Evolutionary conservation across 2,888 invertebrate genomes (phyloP), one percentile per base, ranked within the genome.

Genomic region (Drosophila setosimentum): DNA sequence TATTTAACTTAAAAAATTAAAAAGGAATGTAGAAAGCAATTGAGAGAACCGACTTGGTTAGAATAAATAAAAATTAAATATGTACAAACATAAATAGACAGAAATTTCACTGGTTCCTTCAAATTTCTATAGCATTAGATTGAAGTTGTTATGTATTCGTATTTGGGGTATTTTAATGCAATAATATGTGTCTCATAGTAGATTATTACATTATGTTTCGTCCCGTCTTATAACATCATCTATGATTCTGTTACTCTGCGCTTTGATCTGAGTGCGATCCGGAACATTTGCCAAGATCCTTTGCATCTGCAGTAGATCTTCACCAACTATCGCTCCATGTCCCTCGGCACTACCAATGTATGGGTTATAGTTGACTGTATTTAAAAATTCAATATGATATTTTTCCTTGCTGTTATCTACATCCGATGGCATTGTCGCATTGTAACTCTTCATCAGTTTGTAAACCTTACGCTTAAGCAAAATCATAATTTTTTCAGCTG

Each of bases 211-310:
- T 30, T 51, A 48, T 2, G 18, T 13, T 24, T 92, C 92, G 3
- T 92, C 91, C 50, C 83, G 89, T 59, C 91, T 92, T 11, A 85
- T 73, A 11, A 81, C 78, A 48, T 91, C 89, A 50, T 93, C 93
- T 21, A 93, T 80, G 37, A 92, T 63, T 79, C 90, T 91, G 30
- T 84, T 86, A 76, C 93, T 93, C 30, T 86, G 82, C 1, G 82
- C 72, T 81, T 93, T 93, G 5, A 93, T 91, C 76, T 91, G 90
- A 21, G 91, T 91, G 30, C 92, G 92, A 76, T 82, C 92, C 2
- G 87, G 91, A 3, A 92, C 77, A 76, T 73, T 77, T 30, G 82
- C 83, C 50, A 73, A 1, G 1, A 16, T 57, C 7, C 86, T 91
- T 8, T 75, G 62, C 29, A 85, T 79, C 33, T 78, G 78, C 40